These are phyloP conservation scores for Bombus polaris DNA, from an alignment of 1,140 invertebrate species.

Conservation along the genomic window DNA sequence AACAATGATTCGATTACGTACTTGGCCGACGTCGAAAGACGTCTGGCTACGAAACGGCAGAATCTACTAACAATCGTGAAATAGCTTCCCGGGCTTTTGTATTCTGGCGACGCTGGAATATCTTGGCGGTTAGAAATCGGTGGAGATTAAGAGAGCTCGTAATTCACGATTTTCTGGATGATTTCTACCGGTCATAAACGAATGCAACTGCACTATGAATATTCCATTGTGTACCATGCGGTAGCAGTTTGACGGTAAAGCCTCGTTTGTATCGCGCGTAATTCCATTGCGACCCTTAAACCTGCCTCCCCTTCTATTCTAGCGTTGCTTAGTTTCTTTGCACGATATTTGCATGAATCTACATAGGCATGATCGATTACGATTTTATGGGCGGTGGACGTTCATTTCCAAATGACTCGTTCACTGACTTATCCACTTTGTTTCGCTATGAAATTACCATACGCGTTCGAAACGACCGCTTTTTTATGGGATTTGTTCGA, in stretches of 20 bases:
- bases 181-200: conserved; percentile 69
- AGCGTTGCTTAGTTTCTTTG: conserved; percentile 53
- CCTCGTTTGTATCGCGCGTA: conserved; percentile 68
- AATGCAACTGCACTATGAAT: conserved; percentile 70
- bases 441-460: background rate
- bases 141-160: background rate
- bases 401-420: background rate
- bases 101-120: background rate
- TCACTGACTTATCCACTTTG: background rate
- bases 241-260: conserved; percentile 60
- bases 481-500: background rate
- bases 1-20: background rate
- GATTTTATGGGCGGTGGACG: background rate
- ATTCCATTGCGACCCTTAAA: conserved; percentile 68
- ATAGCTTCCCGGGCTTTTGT: too few relatives aligned
- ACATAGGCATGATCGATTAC: conserved; percentile 67
- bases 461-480: background rate
- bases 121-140: background rate
- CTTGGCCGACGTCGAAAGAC: background rate
- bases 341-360: conserved; percentile 72
- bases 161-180: conserved; percentile 72
- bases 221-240: conserved; percentile 73
- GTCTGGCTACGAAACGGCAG: conserved; percentile 25
- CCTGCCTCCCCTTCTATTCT: too few relatives aligned
- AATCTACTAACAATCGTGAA: conserved; percentile 33